A percentile compares a stretch with the other conserved stretches of the same genome.
phyloP scores from a whole-genome alignment of 2,113 vertebrate species.

The Euleptes europaea region DNA sequence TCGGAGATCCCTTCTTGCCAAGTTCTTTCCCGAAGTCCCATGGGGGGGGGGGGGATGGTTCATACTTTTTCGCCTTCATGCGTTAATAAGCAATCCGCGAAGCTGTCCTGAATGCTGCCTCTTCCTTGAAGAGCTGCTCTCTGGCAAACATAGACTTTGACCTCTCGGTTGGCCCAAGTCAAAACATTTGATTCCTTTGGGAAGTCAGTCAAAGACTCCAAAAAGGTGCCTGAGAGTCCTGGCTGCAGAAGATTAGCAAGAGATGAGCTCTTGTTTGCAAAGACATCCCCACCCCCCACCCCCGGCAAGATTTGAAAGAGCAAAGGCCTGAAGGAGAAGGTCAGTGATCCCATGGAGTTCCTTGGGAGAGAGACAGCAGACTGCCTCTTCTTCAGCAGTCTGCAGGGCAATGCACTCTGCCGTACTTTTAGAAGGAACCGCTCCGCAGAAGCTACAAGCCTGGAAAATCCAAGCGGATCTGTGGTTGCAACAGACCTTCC shows the following conservation, averaged over 20 bases:
- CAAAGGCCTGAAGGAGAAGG: not conserved
- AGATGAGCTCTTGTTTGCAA: not conserved
- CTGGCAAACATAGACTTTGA: accelerated
- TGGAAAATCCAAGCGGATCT: too few species aligned
- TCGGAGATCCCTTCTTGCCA: not conserved
- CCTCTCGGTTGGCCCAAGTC: not conserved
- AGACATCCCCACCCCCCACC: not conserved
- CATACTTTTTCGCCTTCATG: not conserved
- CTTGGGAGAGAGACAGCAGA: not conserved
- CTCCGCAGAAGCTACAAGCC: not conserved
- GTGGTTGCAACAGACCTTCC: not conserved
- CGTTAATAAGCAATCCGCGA: not conserved
- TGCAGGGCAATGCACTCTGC: not conserved
- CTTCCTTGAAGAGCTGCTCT: accelerated
- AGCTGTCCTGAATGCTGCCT: not conserved
- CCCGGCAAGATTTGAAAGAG: not conserved
- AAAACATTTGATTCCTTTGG: not conserved
- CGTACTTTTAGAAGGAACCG: accelerated
- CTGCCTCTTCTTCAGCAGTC: not conserved
- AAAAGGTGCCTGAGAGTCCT: too few species aligned
- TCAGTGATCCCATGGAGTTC: not conserved
- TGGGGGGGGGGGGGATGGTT: not conserved
- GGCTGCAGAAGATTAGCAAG: not conserved
- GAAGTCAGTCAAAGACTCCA: not conserved
- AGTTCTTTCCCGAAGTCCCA: not conserved